A percentile compares a stretch with the other conserved stretches of the same genome.
phyloP scores from a whole-genome alignment of 2,797 vertebrate species.

The Caiman crocodilus region DNA sequence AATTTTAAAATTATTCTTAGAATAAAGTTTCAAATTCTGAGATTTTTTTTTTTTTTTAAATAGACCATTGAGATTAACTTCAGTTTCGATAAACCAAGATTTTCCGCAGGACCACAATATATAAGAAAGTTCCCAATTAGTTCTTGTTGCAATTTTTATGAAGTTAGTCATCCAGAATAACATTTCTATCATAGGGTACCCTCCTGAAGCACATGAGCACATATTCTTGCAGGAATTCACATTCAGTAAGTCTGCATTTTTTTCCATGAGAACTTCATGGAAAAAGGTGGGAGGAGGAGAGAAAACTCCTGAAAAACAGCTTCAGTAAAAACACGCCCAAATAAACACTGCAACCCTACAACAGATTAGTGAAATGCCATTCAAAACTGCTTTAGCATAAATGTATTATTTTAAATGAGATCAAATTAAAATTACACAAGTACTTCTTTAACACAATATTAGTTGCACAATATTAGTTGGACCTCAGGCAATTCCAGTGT shows the following conservation, averaged over 20 bases:
- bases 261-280: neutral
- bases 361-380: conserved; percentile 3
- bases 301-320: neutral
- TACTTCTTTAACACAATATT: conserved; percentile 4
- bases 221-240: neutral
- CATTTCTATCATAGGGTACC: no score
- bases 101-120: no score
- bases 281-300: accelerated
- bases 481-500: conserved; percentile 16
- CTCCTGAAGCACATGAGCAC: no score
- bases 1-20: neutral
- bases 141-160: no score
- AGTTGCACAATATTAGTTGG: neutral
- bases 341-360: neutral
- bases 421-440: neutral
- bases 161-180: no score
- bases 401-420: neutral
- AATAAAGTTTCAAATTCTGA: neutral
- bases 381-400: conserved; percentile 41
- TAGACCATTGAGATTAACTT: neutral
- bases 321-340: neutral
- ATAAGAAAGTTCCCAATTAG: no score
- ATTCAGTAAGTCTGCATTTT: neutral
- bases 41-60: no score
- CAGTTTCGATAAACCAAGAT: neutral